Evolutionary conservation across 2,888 invertebrate species (phyloP).

Genomic region (Tigriopus californicus): DNA sequence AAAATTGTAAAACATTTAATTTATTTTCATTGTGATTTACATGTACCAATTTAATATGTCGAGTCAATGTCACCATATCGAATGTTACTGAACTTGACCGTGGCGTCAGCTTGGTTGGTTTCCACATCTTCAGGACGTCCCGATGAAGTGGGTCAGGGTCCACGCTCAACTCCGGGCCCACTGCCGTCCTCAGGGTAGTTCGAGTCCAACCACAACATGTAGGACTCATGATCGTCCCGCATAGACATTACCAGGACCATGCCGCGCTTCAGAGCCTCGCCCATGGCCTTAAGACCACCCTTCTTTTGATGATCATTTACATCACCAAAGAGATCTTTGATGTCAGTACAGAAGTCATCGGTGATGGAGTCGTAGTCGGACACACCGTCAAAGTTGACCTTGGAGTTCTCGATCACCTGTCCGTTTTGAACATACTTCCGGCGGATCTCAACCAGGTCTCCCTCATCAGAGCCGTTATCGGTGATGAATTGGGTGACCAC

Average conservation of each 20-base stretch:
- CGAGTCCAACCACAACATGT: constrained; percentile 19
- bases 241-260: constrained; percentile 18
- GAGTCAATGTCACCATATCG: no score
- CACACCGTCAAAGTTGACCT: constrained; percentile 16
- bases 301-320: constrained; percentile 15
- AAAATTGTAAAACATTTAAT: no score
- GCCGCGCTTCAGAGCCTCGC: constrained; percentile 18
- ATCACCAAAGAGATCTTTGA: constrained; percentile 18
- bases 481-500: constrained; percentile 20
- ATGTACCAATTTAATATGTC: no score
- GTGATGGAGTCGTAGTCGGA: constrained; percentile 17
- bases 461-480: constrained; percentile 18
- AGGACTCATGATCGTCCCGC: constrained; percentile 19
- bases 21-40: no score
- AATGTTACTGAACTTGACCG: constrained; percentile 17
- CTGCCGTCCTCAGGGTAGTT: constrained; percentile 17
- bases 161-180: constrained; percentile 18
- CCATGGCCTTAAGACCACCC: constrained; percentile 19
- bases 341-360: constrained; percentile 17
- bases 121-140: constrained; percentile 18
- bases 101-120: constrained; percentile 11
- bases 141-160: constrained; percentile 17
- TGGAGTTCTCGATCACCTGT: constrained; percentile 16
- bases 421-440: constrained; percentile 18
- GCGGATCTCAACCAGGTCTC: constrained; percentile 18